Conservation (phyloP, 2,113 vertebrate species). For the Muntiacus reevesi region DNA sequence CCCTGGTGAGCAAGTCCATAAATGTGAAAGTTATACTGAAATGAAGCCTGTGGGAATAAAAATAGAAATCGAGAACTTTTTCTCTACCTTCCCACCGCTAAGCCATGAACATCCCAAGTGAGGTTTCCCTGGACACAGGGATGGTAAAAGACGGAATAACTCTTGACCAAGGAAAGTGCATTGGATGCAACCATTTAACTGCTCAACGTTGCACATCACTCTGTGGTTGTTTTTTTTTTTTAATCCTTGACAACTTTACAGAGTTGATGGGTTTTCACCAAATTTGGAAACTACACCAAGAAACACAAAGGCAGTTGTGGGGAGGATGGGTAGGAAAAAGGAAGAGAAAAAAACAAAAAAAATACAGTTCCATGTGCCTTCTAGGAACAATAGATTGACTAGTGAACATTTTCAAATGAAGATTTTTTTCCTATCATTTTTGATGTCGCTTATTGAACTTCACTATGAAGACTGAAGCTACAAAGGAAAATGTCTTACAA, state of each 20-base stretch:
- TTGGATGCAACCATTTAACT: too few species aligned
- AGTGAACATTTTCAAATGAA: constrained; percentile 2
- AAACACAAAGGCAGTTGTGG: not conserved
- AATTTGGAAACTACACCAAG: not conserved
- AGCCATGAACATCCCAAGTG: not conserved
- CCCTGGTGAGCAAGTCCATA: not conserved
- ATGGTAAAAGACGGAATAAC: not conserved
- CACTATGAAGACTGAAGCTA: not conserved
- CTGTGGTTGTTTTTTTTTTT: not conserved
- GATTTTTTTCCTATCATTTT: not conserved
- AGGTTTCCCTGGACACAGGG: not conserved
- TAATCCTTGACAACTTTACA: not conserved
- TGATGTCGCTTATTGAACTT: not conserved
- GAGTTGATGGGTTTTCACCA: not conserved
- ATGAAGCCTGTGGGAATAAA: not conserved
- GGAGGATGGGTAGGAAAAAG: not conserved
- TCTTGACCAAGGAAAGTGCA: not conserved
- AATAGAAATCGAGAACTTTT: not conserved
- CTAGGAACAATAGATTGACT: not conserved
- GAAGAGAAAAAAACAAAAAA: not conserved
- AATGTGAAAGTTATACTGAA: not conserved
- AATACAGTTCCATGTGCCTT: not conserved
- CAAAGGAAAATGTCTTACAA: not conserved
- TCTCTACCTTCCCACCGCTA: not conserved
- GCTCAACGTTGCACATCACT: not conserved